Conservation (phyloP, 2,888 invertebrate genomes). For the Proisotoma minuta region DNA sequence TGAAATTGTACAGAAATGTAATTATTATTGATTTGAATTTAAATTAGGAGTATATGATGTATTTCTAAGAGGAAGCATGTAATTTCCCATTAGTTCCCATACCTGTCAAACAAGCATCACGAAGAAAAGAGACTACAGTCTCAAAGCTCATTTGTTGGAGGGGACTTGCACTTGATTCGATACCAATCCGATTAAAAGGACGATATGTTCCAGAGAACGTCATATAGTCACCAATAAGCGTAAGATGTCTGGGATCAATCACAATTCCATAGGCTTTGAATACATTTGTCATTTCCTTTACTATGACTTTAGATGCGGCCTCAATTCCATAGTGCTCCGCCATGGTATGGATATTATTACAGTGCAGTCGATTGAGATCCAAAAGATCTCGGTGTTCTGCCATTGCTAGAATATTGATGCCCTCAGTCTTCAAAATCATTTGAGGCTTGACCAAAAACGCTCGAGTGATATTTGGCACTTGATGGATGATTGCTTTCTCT, state of each 20-base stretch:
- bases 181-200: conserved; percentile 84
- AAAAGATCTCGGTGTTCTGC: conserved; percentile 72
- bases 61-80: not conserved
- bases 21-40: too few species aligned
- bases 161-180: conserved; percentile 86
- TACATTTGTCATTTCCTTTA: conserved; percentile 91
- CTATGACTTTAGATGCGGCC: conserved; percentile 84
- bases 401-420: conserved; percentile 88
- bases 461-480: conserved; percentile 72
- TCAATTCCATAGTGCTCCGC: conserved; percentile 91
- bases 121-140: conserved; percentile 79
- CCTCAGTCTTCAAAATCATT: conserved; percentile 82
- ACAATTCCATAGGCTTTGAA: conserved; percentile 96
- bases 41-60: not conserved
- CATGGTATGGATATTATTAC: conserved; percentile 90
- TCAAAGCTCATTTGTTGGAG: conserved; percentile 98
- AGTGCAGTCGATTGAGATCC: conserved; percentile 76
- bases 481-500: conserved; percentile 67
- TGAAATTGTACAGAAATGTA: too few species aligned
- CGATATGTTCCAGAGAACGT: conserved; percentile 85
- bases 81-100: too few species aligned
- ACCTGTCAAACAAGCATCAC: conserved; percentile 67
- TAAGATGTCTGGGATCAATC: conserved; percentile 89
- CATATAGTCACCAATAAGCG: conserved; percentile 95
- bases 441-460: conserved; percentile 67